Conservation (phyloP, 2,797 vertebrate species). For the Anisognathus igniventris region DNA sequence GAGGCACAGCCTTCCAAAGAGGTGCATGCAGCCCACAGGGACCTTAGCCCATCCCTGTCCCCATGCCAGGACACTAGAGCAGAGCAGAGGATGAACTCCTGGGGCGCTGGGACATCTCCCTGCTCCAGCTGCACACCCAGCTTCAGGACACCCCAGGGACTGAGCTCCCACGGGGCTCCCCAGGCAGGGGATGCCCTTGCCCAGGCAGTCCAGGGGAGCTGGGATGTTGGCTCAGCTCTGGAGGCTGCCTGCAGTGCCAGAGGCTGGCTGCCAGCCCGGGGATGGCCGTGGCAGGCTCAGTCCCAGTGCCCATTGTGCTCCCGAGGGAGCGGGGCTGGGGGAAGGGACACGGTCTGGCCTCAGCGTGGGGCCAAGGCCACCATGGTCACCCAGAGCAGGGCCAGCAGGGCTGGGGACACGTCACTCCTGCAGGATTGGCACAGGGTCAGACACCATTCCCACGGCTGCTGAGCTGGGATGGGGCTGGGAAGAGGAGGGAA, state of each 20-base stretch:
- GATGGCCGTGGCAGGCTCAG: not conserved
- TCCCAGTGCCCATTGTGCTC: not conserved
- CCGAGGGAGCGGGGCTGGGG: not conserved
- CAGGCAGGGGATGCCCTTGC: not conserved
- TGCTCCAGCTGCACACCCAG: not conserved
- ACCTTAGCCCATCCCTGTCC: not conserved
- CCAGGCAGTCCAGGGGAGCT: not conserved
- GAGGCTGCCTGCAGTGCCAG: not conserved
- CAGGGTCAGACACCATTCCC: not conserved
- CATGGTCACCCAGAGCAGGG: not conserved
- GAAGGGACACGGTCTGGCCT: not conserved
- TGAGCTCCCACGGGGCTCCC: fast-evolving
- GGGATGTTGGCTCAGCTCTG: not conserved
- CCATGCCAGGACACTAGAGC: not conserved
- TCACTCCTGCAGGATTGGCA: not conserved
- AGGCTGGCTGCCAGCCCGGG: not conserved
- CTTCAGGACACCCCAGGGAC: not conserved
- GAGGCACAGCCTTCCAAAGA: not conserved
- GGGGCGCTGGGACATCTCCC: fast-evolving
- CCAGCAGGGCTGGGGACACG: fast-evolving
- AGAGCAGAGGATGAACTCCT: not conserved
- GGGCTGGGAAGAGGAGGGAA: not conserved
- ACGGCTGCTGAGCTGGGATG: not conserved
- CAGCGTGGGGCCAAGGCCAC: not conserved
- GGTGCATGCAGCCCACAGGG: not conserved